Conservation (phyloP, 2,797 vertebrate species). For the Eulemur rubriventer region DNA sequence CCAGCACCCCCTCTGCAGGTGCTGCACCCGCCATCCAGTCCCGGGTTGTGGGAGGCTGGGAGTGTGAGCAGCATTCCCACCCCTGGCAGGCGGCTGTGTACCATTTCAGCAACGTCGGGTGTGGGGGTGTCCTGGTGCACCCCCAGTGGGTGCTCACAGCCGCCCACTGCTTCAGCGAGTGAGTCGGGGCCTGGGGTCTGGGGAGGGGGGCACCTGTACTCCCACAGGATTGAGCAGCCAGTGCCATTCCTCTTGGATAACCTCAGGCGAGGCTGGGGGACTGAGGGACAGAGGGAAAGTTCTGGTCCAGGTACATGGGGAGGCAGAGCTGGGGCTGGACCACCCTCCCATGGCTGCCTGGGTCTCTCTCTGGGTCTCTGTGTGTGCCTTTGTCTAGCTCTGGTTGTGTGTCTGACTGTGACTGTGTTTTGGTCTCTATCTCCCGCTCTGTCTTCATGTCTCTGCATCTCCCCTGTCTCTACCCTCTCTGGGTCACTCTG, state of each 20-base stretch:
- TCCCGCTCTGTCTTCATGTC: neutral
- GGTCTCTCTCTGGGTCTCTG: neutral
- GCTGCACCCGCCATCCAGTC: neutral
- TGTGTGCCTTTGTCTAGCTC: neutral
- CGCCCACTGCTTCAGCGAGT: slow-evolving; percentile 57
- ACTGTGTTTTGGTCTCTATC: neutral
- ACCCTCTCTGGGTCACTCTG: neutral
- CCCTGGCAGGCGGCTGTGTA: slow-evolving; percentile 72
- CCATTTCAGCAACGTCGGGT: neutral
- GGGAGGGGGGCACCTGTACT: neutral
- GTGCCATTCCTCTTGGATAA: neutral
- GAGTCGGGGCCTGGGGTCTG: neutral
- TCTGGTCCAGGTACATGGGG: neutral
- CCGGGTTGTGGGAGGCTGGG: slow-evolving; percentile 43
- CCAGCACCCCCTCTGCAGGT: neutral
- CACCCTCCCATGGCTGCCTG: neutral
- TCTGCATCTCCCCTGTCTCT: neutral
- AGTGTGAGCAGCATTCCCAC: neutral
- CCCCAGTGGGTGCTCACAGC: slow-evolving; percentile 68
- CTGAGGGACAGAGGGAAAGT: neutral
- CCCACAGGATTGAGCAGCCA: neutral
- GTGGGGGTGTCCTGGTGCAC: slow-evolving; percentile 46
- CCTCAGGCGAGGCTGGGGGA: neutral
- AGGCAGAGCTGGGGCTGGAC: neutral
- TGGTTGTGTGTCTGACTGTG: neutral